Evolutionary conservation across 2,888 invertebrate genomes (phyloP).

Genomic region (Drosophila quasianomalipes): DNA sequence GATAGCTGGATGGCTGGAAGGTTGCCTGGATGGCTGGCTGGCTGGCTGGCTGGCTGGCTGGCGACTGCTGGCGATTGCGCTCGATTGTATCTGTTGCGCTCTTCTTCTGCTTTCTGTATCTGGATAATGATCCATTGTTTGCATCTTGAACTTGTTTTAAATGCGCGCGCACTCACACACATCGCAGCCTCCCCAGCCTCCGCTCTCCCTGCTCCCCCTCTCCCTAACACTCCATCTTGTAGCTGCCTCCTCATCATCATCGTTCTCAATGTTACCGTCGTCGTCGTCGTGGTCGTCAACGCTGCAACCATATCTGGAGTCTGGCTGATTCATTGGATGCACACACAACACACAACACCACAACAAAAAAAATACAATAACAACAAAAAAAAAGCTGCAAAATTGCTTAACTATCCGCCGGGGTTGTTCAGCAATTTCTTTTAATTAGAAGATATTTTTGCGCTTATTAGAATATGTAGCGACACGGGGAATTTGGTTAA

Average conservation of each 20-base stretch:
- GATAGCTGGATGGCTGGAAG: constrained; percentile 11
- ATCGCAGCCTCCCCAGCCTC: constrained; percentile 11
- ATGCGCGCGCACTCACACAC: constrained; percentile 76
- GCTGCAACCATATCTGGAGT: constrained; percentile 63
- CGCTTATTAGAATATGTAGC: constrained; percentile 64
- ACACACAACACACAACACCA: constrained; percentile 24
- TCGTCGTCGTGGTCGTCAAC: constrained; percentile 56
- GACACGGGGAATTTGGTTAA: constrained; percentile 43
- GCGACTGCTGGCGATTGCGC: constrained; percentile 64
- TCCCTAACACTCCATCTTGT: constrained; percentile 61
- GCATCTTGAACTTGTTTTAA: constrained; percentile 84
- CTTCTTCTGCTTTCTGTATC: constrained; percentile 71
- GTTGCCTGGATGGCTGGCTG: constrained; percentile 7
- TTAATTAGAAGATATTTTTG: constrained; percentile 69
- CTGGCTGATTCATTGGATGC: constrained; percentile 56
- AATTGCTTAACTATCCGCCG: constrained; percentile 52
- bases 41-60: constrained; percentile 13
- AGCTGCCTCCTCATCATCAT: constrained; percentile 52
- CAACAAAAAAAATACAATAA: background rate
- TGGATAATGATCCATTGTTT: constrained; percentile 85
- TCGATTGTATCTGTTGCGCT: constrained; percentile 77
- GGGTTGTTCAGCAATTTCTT: constrained; percentile 55
- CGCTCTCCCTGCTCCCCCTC: background rate
- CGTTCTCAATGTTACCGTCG: constrained; percentile 26
- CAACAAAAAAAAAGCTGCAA: constrained; percentile 21